Conservation (phyloP, 2,888 invertebrate genomes). For the Koerneria pararmatus region DNA sequence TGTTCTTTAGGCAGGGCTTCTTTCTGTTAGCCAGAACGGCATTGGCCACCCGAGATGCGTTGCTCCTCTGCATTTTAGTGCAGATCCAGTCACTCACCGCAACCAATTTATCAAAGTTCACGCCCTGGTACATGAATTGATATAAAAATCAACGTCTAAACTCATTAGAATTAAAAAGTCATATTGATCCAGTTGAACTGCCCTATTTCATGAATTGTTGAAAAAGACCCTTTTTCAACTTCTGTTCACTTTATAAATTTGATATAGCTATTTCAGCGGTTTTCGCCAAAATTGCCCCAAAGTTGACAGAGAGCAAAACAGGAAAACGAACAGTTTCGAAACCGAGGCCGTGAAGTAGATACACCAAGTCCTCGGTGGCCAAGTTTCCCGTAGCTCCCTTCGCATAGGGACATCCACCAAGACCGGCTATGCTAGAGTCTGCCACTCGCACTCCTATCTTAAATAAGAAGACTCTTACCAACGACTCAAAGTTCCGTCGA, state of each 20-base stretch:
- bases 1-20: no score
- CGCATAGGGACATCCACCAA: conserved; percentile 97
- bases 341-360: conserved; percentile 84
- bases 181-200: not conserved
- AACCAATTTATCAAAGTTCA: conserved; percentile 39
- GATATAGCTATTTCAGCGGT: no score
- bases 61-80: conserved; percentile 23
- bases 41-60: conserved; percentile 19
- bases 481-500: no score
- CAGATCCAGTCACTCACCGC: conserved; percentile 29
- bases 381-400: conserved; percentile 94
- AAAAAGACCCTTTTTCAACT: no score
- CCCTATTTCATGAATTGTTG: not conserved
- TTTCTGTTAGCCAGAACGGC: conserved; percentile 18
- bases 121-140: no score
- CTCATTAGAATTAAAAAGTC: no score
- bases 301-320: no score
- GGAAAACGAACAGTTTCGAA: conserved; percentile 68
- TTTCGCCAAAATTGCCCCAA: no score
- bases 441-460: conserved; percentile 63
- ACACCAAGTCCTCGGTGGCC: conserved; percentile 93
- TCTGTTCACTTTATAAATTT: no score
- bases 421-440: conserved; percentile 88
- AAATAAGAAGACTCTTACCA: not conserved
- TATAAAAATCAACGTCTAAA: no score